A percentile compares a stretch with the other conserved stretches of the same genome.
These are phyloP conservation scores for Cryptomyrus ogoouensis DNA, from an alignment of 2,113 vertebrate genomes.

Conservation along the genomic window DNA sequence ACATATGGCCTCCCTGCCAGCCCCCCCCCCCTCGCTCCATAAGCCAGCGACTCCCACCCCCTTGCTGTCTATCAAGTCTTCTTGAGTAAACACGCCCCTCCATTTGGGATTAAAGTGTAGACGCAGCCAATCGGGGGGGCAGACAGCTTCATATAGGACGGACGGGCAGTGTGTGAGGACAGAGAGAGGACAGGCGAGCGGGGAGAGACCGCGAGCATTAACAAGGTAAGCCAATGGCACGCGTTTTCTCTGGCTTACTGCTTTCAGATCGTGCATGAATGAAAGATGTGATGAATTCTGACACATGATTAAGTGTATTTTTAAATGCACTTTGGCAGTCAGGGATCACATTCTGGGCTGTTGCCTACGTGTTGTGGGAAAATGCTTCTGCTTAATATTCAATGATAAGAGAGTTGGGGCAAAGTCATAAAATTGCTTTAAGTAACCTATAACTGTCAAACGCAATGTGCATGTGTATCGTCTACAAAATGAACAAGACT, in stretches of 20 bases:
- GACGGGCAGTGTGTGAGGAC: slow-evolving; percentile 47
- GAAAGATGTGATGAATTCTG: neutral
- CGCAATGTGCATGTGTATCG: neutral
- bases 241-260: slow-evolving; percentile 40
- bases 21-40: slow-evolving; percentile 2
- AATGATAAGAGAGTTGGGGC: neutral
- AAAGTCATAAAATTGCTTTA: neutral
- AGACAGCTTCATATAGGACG: slow-evolving; percentile 55
- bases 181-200: slow-evolving; percentile 49
- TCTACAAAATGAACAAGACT: neutral
- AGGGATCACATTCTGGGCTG: neutral
- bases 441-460: neutral
- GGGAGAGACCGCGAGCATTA: slow-evolving; percentile 42
- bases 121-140: slow-evolving; percentile 55
- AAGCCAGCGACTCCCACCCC: slow-evolving; percentile 26
- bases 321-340: neutral
- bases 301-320: neutral
- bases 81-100: slow-evolving; percentile 35
- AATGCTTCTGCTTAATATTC: neutral
- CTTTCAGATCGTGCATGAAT: neutral
- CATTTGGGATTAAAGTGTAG: slow-evolving; percentile 52
- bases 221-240: slow-evolving; percentile 63
- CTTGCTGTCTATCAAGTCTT: slow-evolving; percentile 48
- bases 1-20: slow-evolving; percentile 45
- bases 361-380: neutral